Evolutionary conservation across 1,140 invertebrate species (phyloP), one percentile per base, ranked within the genome.

Genomic region (Tyrophagus putrescentiae): DNA sequence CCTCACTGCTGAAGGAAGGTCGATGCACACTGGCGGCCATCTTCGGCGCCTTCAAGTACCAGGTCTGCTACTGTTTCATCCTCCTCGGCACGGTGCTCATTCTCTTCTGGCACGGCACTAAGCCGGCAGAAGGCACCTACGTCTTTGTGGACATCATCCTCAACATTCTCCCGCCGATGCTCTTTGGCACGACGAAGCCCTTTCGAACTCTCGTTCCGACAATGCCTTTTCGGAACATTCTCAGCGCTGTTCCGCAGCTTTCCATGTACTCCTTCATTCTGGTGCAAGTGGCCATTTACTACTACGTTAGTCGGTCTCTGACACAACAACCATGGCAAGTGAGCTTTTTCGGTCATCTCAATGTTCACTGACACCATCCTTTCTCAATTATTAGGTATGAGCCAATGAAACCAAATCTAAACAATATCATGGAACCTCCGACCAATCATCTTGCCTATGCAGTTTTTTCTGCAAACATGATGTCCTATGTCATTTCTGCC

Each of bases 11-110:
- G 29, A 75, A 80, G 28, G 90, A 98, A 76, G 95, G 95, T 0
- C 76, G 94, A 5, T 88, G 88, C 23, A 90, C 95, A 0, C 73
- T 99, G 6, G 83, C 88, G 5, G 98, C 94, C 0, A 91, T 87
- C 25, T 95, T 98, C 74, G 89, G 90, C 3, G 84, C 96, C 45
- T 98, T 98, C 73, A 97, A 98, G 69, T 96, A 94, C 72, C 96
- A 96, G 91, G 89, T 90, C n/a, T 82, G 84, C 42, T 97, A 96
- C 72, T 89, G 85, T 36, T 76, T 96, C 5, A 92, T 87, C 25
- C 89, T 96, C 72, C 95, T 96, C 70, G 79, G 87, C 56, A 86
- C 88, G 9, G 86, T 94, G n/a, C 82, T 95, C 68, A 82, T 95
- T 28, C 76, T 96, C 0, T 96, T 66, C 50, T 67, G 66, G 66